Conservation (phyloP, 2,888 invertebrate species). For the Gibbula magus region DNA sequence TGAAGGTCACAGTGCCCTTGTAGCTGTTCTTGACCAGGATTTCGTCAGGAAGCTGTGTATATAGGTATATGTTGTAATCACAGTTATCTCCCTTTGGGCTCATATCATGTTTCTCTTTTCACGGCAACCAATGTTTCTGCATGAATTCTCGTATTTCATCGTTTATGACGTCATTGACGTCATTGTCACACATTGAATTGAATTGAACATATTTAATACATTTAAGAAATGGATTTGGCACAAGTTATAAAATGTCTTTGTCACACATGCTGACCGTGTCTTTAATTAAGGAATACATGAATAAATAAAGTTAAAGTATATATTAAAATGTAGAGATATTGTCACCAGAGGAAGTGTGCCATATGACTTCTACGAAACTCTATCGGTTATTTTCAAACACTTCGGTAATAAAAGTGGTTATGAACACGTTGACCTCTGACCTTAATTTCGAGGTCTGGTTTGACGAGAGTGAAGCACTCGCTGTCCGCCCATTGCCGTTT, state of each 20-base stretch:
- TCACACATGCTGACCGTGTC: no score
- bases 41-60: conserved; percentile 53
- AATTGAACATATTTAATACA: no score
- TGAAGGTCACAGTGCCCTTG: conserved; percentile 62
- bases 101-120: no score
- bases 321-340: neutral
- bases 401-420: neutral
- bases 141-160: neutral
- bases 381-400: neutral
- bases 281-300: no score
- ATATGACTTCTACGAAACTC: no score
- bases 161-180: neutral
- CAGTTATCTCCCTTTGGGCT: no score
- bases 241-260: no score
- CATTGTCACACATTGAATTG: neutral
- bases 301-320: no score
- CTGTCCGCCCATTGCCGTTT: conserved; percentile 45
- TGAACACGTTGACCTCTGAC: conserved; percentile 37
- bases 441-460: conserved; percentile 53
- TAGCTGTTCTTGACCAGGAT: conserved; percentile 46
- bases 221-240: no score
- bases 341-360: no score
- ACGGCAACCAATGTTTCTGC: no score
- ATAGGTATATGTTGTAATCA: no score
- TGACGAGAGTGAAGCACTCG: conserved; percentile 51